These are phyloP conservation scores for Galendromus occidentalis DNA, from an alignment of 1,140 invertebrate species.

Conservation along the genomic window DNA sequence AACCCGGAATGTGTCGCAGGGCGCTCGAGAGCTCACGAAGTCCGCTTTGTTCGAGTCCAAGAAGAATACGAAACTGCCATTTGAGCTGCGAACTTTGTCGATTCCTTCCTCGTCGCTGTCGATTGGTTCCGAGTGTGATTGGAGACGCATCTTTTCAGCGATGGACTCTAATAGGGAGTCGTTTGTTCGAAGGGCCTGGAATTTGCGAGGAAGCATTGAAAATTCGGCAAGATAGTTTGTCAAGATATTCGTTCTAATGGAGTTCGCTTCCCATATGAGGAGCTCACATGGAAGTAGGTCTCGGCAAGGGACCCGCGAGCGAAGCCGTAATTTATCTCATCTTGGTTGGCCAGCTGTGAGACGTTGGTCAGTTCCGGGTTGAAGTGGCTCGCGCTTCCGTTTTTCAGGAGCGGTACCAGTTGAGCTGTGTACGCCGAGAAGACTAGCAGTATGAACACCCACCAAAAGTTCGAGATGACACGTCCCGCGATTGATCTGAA, in stretches of 20 bases:
- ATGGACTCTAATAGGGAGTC: neutral
- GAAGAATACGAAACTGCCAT: conserved; percentile 9
- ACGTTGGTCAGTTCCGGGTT: neutral
- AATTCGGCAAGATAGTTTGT: too few relatives aligned
- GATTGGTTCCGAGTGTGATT: conserved; percentile 4
- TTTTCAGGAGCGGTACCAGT: neutral
- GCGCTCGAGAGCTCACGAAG: neutral
- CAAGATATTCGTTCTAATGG: too few relatives aligned
- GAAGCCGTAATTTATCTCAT: neutral
- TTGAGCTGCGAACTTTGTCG: neutral
- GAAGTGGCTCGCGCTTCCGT: neutral
- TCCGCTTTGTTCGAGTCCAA: conserved; percentile 1
- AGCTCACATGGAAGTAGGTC: neutral
- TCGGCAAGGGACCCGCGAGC: neutral
- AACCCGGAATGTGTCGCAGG: conserved; percentile 7
- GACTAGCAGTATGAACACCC: neutral
- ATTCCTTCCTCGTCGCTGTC: conserved; percentile 6
- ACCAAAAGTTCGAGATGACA: conserved; percentile 2
- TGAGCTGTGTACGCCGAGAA: neutral
- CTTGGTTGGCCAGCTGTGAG: neutral
- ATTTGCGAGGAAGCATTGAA: too few relatives aligned
- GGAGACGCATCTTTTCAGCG: neutral
- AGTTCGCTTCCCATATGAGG: neutral
- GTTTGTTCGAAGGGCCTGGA: neutral
- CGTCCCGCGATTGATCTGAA: neutral